Conservation (phyloP, 2,113 vertebrate species). For the Sylvietta virens region DNA sequence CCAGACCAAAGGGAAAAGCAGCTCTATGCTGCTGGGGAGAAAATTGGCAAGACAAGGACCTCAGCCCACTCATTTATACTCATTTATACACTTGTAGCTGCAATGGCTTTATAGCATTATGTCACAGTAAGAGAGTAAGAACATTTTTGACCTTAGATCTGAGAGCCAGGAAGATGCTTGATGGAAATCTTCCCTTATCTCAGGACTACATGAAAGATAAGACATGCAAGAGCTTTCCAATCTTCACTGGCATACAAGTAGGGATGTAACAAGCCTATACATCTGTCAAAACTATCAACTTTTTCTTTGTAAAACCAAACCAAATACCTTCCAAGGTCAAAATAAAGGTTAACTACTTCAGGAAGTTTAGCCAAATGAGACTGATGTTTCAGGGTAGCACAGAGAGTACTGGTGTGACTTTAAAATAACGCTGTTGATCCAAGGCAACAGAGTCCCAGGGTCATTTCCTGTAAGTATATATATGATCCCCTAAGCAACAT, state of each 20-base stretch:
- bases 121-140: background rate
- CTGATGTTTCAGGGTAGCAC: background rate
- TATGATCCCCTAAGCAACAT: background rate
- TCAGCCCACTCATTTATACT: background rate
- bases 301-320: background rate
- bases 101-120: background rate
- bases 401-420: background rate
- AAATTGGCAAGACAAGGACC: background rate
- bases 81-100: background rate
- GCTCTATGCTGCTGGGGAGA: background rate
- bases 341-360: background rate
- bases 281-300: background rate
- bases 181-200: background rate
- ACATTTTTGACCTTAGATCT: background rate
- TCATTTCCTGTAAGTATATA: background rate
- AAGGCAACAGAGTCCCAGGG: background rate
- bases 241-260: background rate
- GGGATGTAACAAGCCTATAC: background rate
- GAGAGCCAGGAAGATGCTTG: background rate
- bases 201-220: background rate
- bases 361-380: background rate
- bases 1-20: background rate
- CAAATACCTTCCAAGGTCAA: background rate
- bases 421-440: background rate
- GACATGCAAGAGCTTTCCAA: background rate